phyloP scores from a whole-genome alignment of 2,113 vertebrate genomes.

The Camelus dromedarius region DNA sequence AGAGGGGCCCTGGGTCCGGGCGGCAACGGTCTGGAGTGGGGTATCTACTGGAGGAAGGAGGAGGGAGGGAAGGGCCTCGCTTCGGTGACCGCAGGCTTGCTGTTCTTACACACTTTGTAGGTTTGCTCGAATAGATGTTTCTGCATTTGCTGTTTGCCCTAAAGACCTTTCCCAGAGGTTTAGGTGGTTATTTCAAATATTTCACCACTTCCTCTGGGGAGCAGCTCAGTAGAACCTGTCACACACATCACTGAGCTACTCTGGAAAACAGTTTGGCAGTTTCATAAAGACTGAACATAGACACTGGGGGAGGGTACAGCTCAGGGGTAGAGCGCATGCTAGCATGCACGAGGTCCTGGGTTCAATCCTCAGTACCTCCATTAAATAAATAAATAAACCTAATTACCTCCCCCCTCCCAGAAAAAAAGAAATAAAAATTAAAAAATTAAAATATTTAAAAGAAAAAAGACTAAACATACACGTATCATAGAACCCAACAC shows the following conservation, averaged over 20 bases:
- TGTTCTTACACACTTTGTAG: not conserved
- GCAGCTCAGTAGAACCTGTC: not conserved
- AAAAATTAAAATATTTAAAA: too few species aligned
- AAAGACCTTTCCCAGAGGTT: not conserved
- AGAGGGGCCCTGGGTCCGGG: not conserved
- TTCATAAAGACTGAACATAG: not conserved
- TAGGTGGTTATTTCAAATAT: not conserved
- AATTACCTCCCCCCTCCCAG: too few species aligned
- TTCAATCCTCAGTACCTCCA: too few species aligned
- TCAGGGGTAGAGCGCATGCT: too few species aligned
- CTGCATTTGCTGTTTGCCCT: not conserved
- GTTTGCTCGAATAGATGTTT: not conserved
- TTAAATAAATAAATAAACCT: too few species aligned
- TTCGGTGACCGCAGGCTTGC: not conserved
- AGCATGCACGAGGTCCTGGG: too few species aligned
- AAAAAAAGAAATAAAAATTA: too few species aligned
- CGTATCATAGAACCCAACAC: not conserved
- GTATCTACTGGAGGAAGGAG: not conserved
- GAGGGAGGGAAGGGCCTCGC: not conserved
- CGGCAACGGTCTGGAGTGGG: not conserved
- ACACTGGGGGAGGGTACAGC: too few species aligned
- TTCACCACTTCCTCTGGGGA: not conserved
- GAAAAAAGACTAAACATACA: not conserved
- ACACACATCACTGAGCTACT: not conserved
- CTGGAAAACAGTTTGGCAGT: not conserved